phyloP scores from a whole-genome alignment of 2,797 vertebrate genomes.

The Pagetopsis macropterus region DNA sequence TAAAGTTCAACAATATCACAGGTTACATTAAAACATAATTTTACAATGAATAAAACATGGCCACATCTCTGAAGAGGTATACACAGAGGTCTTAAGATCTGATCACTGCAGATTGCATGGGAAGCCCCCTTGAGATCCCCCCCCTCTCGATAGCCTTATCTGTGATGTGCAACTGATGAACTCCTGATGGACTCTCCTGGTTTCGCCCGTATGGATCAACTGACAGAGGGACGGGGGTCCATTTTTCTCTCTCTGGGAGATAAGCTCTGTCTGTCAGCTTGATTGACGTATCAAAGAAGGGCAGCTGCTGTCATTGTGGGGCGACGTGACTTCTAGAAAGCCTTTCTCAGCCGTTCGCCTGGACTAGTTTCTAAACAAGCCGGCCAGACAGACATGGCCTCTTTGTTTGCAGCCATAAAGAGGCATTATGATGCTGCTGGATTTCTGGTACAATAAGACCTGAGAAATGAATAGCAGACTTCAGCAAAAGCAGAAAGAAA shows the following conservation, averaged over 20 bases:
- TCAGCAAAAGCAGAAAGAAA: slow-evolving; percentile 16
- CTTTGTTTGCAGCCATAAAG: slow-evolving; percentile 49
- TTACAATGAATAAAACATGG: slow-evolving; percentile 21
- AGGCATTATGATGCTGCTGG: slow-evolving; percentile 38
- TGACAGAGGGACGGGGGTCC: slow-evolving; percentile 65
- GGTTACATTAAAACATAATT: background rate
- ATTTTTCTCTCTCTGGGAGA: slow-evolving; percentile 69
- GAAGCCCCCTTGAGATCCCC: slow-evolving; percentile 22
- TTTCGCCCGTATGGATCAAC: slow-evolving; percentile 61
- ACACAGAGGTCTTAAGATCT: slow-evolving; percentile 14
- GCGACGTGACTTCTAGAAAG: slow-evolving; percentile 46
- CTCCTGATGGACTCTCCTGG: slow-evolving; percentile 62
- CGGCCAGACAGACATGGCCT: slow-evolving; percentile 22
- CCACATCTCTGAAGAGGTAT: slow-evolving; percentile 24
- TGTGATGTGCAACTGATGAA: slow-evolving; percentile 74
- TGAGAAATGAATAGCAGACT: slow-evolving; percentile 37
- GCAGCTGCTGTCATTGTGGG: slow-evolving; percentile 60
- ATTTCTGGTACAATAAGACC: slow-evolving; percentile 44
- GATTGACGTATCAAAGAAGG: slow-evolving; percentile 78
- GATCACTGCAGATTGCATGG: slow-evolving; percentile 13
- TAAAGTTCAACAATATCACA: background rate
- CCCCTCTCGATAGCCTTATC: slow-evolving; percentile 68
- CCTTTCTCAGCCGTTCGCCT: slow-evolving; percentile 45
- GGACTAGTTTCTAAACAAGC: slow-evolving; percentile 50
- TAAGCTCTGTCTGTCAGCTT: slow-evolving; percentile 81